Evolutionary conservation across 2,888 invertebrate genomes (phyloP), one percentile per base, ranked within the genome.

Genomic region (Andrena fulva): DNA sequence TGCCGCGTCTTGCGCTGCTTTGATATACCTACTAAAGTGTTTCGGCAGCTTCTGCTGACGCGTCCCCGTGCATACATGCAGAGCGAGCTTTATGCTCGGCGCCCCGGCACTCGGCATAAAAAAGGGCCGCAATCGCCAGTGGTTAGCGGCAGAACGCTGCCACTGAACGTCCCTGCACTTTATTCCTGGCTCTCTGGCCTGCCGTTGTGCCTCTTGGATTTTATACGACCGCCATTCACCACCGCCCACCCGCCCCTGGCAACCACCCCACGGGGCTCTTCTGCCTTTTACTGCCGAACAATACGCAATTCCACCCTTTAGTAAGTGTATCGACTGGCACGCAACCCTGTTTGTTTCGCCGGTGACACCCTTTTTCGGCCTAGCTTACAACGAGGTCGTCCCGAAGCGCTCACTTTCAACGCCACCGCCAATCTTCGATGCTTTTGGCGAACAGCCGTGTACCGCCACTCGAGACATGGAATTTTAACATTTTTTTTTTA

Each of bases 81-180:
- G 42, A 77, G 35, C 66, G 54, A 72, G 77, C 77, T 85, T 85
- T 85, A 85, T 81, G 77, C 62, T 33, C 70, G 35, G 70, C 56
- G 66, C 50, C 50, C 68, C 73, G 60, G 67, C 59, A 70, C 73
- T 67, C 54, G 63, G 62, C 67, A 66, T 77, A 85, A 74, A 85
- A 84, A 85, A 78, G 66, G 48, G 78, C 71, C 64, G 48, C 79
- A 86, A 85, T 85, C 79, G 86, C 83, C 85, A 77, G 82, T 80
- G 82, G 86, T 85, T 85, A 85, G 79, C 62, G 86, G 68, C 68
- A 75, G 84, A 77, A 84, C 70, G 78, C 50, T 50, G 59, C 66
- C 75, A 66, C 48, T 60, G 77, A 67, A 75, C 76, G 59, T 77
- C 20, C 27, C 27, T 76, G 77, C 76, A 78, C 78, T 78, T 78